A percentile compares a stretch with the other conserved stretches of the same genome.
phyloP scores from a whole-genome alignment of 2,797 vertebrate genomes.

The Tapera naevia region DNA sequence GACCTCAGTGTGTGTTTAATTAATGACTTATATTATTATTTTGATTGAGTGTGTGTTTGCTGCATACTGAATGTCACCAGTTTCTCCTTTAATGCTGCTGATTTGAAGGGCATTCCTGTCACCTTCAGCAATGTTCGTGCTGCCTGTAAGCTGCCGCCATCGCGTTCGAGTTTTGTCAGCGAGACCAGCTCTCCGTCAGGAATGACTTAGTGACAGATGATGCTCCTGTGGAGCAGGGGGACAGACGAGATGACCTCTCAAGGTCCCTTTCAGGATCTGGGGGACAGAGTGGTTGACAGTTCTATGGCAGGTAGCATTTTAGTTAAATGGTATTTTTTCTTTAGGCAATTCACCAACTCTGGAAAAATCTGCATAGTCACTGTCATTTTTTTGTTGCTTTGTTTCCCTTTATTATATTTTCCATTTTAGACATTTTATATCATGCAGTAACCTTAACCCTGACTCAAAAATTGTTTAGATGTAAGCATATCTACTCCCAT shows the following conservation, averaged over 20 bases:
- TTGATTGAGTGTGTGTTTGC: neutral
- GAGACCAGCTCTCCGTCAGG: neutral
- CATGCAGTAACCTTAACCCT: neutral
- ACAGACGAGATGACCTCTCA: neutral
- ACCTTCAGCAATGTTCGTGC: neutral
- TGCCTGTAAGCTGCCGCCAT: neutral
- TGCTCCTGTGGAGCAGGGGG: neutral
- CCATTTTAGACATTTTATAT: neutral
- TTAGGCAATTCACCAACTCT: neutral
- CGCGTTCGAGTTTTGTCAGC: fast-evolving
- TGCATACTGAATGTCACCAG: fast-evolving
- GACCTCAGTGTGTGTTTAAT: neutral
- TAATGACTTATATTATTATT: neutral
- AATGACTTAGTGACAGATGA: neutral
- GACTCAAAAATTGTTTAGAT: neutral
- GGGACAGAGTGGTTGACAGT: neutral
- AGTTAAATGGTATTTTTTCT: neutral
- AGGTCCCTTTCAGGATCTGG: neutral
- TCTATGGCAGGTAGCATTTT: constrained; percentile 31
- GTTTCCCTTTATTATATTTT: constrained; percentile 2
- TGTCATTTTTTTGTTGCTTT: neutral
- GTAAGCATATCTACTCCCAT: constrained; percentile 1
- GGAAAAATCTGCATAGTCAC: neutral
- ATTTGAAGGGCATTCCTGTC: neutral
- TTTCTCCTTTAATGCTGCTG: neutral